Conservation (phyloP, 2,797 vertebrate genomes). For the Muraenolepis orangiensis region DNA sequence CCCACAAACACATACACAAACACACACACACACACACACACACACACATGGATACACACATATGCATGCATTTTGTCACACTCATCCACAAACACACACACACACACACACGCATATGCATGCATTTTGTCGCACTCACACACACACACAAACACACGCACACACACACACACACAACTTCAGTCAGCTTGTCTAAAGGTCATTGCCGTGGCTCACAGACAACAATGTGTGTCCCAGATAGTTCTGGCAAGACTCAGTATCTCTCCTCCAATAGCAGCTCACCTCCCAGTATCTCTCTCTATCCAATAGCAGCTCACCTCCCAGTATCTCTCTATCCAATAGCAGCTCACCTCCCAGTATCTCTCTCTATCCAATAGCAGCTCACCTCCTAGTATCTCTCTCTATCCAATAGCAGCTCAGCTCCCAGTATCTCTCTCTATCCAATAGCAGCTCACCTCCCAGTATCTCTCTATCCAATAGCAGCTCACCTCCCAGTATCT, state of each 20-base stretch:
- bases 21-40: too few species aligned
- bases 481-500: too few species aligned
- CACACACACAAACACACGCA: neutral
- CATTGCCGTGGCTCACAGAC: neutral
- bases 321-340: neutral
- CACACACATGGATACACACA: too few species aligned
- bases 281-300: neutral
- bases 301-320: neutral
- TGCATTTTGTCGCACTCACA: neutral
- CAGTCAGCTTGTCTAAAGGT: neutral
- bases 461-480: too few species aligned
- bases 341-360: neutral
- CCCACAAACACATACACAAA: neutral
- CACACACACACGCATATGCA: neutral
- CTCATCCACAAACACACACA: neutral
- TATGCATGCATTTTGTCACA: slow-evolving; percentile 4
- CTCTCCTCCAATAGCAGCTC: neutral
- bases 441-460: neutral
- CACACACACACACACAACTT: neutral
- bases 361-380: neutral
- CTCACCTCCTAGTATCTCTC: neutral
- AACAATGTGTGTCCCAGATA: slow-evolving; percentile 1
- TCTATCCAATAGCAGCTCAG: too few species aligned
- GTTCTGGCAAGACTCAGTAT: neutral
- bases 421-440: too few species aligned